Percentiles rank a stretch among this genome's conserved stretches.
Conservation (phyloP, 2,888 invertebrate genomes). For the Chymomyza procnemis region DNA sequence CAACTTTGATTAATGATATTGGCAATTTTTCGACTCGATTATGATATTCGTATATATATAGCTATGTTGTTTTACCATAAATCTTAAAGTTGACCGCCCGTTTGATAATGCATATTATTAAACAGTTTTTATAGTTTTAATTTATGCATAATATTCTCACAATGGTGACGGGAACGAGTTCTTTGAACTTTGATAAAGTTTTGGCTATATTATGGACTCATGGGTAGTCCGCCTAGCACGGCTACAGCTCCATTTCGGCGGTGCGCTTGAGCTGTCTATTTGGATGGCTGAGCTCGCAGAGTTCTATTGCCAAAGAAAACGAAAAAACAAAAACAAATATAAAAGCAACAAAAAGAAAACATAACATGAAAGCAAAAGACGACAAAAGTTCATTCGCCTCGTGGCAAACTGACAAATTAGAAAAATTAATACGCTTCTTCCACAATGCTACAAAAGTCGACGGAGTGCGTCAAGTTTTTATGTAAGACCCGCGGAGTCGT, state of each 20-base stretch:
- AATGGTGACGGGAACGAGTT: conserved; percentile 56
- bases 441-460: conserved; percentile 36
- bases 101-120: conserved; percentile 8
- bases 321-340: conserved; percentile 47
- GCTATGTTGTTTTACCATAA: not conserved
- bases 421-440: conserved; percentile 68
- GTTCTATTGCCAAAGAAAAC: conserved; percentile 56
- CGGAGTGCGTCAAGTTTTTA: conserved; percentile 58
- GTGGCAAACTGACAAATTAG: conserved; percentile 58
- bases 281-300: not conserved
- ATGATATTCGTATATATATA: conserved; percentile 32
- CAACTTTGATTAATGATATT: conserved; percentile 54
- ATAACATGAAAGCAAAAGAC: conserved; percentile 59
- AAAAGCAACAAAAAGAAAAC: conserved; percentile 31
- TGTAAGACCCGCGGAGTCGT: conserved; percentile 59
- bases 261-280: not conserved
- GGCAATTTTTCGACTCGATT: conserved; percentile 43
- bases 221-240: conserved; percentile 23
- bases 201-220: conserved; percentile 65
- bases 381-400: conserved; percentile 67
- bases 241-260: not conserved
- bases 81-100: not conserved
- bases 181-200: conserved; percentile 56
- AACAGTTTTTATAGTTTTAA: conserved; percentile 46
- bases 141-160: conserved; percentile 65